These are phyloP conservation scores for Euborellia annulipes DNA, from an alignment of 1,140 invertebrate genomes.

Conservation along the genomic window DNA sequence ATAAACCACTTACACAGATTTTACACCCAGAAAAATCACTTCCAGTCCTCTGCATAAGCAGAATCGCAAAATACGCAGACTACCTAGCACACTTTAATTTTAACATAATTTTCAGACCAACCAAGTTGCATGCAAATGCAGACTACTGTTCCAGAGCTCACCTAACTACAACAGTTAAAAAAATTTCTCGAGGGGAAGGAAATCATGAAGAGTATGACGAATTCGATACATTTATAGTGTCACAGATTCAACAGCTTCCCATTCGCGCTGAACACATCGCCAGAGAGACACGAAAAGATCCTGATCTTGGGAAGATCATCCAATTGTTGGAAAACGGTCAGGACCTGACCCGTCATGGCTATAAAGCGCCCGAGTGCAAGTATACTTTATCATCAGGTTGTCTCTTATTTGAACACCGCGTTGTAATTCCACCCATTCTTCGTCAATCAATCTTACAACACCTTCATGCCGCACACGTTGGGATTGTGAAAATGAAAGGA, in stretches of 20 bases:
- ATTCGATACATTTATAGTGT: not conserved
- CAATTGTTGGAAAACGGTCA: not conserved
- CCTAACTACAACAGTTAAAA: no score
- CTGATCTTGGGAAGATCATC: not conserved
- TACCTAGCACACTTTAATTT: slow-evolving; percentile 17
- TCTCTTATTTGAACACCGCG: slow-evolving; percentile 17
- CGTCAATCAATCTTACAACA: slow-evolving; percentile 17
- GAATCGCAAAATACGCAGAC: slow-evolving; percentile 20
- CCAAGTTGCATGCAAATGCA: slow-evolving; percentile 15
- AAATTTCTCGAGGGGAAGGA: no score
- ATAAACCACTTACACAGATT: slow-evolving; percentile 28
- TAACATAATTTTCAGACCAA: slow-evolving; percentile 13
- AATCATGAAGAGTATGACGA: not conserved
- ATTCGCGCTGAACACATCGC: not conserved
- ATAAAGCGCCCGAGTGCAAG: slow-evolving; percentile 10
- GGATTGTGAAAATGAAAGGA: slow-evolving; percentile 32
- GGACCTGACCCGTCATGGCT: not conserved
- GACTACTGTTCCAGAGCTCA: slow-evolving; percentile 18
- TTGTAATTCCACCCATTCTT: slow-evolving; percentile 20
- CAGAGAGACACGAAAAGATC: not conserved
- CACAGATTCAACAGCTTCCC: not conserved
- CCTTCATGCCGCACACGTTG: slow-evolving; percentile 28
- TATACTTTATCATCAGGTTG: slow-evolving; percentile 14
- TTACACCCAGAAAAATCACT: slow-evolving; percentile 22
- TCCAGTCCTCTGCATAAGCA: slow-evolving; percentile 19